phyloP scores from a whole-genome alignment of 1,140 invertebrate genomes.

The Ips typographus region DNA sequence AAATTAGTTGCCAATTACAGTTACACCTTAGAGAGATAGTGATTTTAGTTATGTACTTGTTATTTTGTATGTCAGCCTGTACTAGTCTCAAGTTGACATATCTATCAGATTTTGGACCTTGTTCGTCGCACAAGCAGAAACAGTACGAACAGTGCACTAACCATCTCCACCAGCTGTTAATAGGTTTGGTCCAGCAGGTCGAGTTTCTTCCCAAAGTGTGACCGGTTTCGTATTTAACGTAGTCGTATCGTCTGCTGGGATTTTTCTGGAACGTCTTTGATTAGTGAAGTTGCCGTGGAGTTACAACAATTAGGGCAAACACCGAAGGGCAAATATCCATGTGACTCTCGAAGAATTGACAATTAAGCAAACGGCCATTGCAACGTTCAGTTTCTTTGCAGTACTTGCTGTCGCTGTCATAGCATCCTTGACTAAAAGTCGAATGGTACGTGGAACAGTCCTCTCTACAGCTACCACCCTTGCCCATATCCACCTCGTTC shows the following conservation, averaged over 20 bases:
- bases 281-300: background rate
- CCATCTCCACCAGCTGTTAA: conserved; percentile 81
- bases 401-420: conserved; percentile 62
- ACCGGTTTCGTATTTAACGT: conserved; percentile 79
- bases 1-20: background rate
- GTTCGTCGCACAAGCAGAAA: conserved; percentile 82
- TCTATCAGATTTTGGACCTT: conserved; percentile 66
- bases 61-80: conserved; percentile 62
- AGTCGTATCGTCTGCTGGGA: conserved; percentile 65
- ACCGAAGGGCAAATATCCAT: conserved; percentile 78
- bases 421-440: conserved; percentile 65
- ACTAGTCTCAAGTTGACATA: conserved; percentile 73
- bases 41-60: conserved; percentile 61
- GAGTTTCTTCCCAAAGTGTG: conserved; percentile 60
- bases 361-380: conserved; percentile 71
- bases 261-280: background rate
- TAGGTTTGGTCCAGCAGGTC: conserved; percentile 62
- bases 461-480: conserved; percentile 67
- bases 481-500: conserved; percentile 83
- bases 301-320: conserved; percentile 41
- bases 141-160: conserved; percentile 87
- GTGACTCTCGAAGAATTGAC: conserved; percentile 77
- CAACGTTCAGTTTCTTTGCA: conserved; percentile 67
- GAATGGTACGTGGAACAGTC: conserved; percentile 73
- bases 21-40: background rate